Evolutionary conservation across 92 coral and sea anemone genomes (phyloP).

Genomic region (Parazoanthus swiftii): DNA sequence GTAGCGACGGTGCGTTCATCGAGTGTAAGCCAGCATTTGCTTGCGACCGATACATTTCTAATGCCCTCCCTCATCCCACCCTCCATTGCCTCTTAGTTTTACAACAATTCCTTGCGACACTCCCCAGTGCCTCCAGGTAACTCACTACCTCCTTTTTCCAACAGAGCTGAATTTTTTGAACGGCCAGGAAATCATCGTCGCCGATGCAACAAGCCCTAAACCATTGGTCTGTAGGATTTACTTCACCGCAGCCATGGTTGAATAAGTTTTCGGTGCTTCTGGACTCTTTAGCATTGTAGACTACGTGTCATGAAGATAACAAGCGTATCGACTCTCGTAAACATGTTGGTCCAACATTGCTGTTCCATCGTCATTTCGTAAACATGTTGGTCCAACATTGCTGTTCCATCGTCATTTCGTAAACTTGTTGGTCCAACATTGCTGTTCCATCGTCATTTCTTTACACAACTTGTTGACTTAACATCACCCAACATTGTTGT

Average conservation of each 20-base stretch:
- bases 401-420: too few species aligned
- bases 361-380: too few species aligned
- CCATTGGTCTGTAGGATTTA: slow-evolving; percentile 83
- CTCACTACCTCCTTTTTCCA: neutral
- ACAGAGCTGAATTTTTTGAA: slow-evolving; percentile 83
- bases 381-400: too few species aligned
- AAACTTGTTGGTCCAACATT: too few species aligned
- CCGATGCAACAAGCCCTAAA: slow-evolving; percentile 92
- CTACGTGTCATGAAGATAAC: neutral
- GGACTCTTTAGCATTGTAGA: neutral
- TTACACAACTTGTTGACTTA: too few species aligned
- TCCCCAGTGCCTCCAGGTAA: neutral
- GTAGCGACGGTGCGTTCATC: too few species aligned
- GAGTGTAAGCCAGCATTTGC: too few species aligned
- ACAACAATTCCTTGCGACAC: neutral
- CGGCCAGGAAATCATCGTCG: slow-evolving; percentile 91
- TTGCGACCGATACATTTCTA: too few species aligned
- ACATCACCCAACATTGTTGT: too few species aligned
- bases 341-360: too few species aligned
- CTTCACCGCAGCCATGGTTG: slow-evolving; percentile 73
- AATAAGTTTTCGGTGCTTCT: neutral
- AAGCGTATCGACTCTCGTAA: neutral
- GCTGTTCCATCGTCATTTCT: too few species aligned
- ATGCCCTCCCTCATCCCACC: too few species aligned
- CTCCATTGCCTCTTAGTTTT: neutral